These are phyloP conservation scores for Ridgeia piscesae DNA, from an alignment of 1,140 invertebrate species.

Conservation along the genomic window DNA sequence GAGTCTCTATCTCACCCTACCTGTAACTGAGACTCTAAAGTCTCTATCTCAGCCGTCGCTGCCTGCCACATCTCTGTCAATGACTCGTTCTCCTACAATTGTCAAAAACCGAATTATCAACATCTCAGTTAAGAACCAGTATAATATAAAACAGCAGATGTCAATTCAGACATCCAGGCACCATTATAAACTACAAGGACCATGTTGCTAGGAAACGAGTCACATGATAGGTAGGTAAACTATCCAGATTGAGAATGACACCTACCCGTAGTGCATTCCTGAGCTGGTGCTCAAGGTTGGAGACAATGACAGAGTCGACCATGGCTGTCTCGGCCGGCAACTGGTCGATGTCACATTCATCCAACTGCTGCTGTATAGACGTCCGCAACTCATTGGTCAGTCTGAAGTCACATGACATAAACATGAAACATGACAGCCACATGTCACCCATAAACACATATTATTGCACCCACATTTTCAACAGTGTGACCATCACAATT, in stretches of 20 bases:
- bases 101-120: background rate
- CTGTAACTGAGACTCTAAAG: slow-evolving; percentile 43
- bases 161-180: no score
- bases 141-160: no score
- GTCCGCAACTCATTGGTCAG: background rate
- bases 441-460: no score
- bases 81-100: slow-evolving; percentile 12
- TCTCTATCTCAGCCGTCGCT: slow-evolving; percentile 46
- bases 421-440: no score
- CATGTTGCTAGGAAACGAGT: no score
- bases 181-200: no score
- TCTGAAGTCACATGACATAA: background rate
- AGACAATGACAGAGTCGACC: background rate
- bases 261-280: background rate
- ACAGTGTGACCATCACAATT: no score
- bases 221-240: no score
- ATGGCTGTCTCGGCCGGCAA: background rate
- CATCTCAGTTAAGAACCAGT: no score
- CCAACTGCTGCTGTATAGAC: background rate
- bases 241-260: no score
- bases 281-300: background rate
- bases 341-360: background rate
- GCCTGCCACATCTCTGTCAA: slow-evolving; percentile 28
- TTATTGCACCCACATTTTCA: no score
- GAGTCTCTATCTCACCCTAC: slow-evolving; percentile 20